These are phyloP conservation scores for Nematostella vectensis DNA, from an alignment of 92 coral and sea anemone genomes.

Conservation along the genomic window DNA sequence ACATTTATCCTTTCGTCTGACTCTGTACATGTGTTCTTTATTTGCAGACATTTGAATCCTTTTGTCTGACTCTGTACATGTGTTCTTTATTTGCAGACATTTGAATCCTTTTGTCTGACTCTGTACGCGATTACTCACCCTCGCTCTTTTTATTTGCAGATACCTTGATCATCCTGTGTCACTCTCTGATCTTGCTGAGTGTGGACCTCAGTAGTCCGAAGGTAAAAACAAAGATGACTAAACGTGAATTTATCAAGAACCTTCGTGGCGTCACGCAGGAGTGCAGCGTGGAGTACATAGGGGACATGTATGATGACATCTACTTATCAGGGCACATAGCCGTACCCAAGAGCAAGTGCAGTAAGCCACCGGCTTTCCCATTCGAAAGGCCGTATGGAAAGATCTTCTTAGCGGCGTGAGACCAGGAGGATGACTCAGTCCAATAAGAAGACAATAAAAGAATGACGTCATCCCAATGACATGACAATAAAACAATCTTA, in stretches of 20 bases:
- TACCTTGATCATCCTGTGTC: constrained; percentile 82
- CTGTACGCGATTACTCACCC: too few relatives aligned
- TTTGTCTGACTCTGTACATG: too few relatives aligned
- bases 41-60: too few relatives aligned
- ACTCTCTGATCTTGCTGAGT: constrained; percentile 87
- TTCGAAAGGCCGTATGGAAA: constrained; percentile 97
- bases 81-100: too few relatives aligned
- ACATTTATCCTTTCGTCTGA: too few relatives aligned
- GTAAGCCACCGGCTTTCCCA: constrained; percentile 55
- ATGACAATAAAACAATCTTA: too few relatives aligned
- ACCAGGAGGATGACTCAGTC: not conserved
- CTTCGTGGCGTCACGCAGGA: constrained; percentile 89
- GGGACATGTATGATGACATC: constrained; percentile 89
- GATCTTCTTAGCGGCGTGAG: constrained; percentile 63
- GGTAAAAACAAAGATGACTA: constrained; percentile 94
- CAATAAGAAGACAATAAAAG: too few relatives aligned
- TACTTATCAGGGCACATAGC: constrained; percentile 88
- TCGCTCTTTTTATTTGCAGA: too few relatives aligned
- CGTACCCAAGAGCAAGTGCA: constrained; percentile 57
- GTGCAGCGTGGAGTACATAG: constrained; percentile 74
- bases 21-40: too few relatives aligned
- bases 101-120: too few relatives aligned
- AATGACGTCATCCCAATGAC: too few relatives aligned
- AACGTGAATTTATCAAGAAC: constrained; percentile 94
- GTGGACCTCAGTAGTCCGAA: constrained; percentile 98